These are phyloP conservation scores for Etheostoma perlongum DNA, from an alignment of 2,797 vertebrate species.

Conservation along the genomic window DNA sequence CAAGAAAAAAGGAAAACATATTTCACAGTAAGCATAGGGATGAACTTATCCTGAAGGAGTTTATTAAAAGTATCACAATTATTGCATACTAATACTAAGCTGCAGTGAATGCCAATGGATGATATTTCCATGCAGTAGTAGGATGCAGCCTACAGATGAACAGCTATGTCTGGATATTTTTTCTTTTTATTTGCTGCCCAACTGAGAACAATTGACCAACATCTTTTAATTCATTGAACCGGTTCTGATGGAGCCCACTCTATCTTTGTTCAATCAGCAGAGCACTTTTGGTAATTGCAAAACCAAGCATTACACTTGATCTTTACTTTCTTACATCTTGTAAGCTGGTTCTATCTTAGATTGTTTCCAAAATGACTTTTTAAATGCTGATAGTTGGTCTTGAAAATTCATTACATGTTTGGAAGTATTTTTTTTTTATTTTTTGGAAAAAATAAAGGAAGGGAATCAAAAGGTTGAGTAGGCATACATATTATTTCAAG, in stretches of 20 bases:
- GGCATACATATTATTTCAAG: slow-evolving; percentile 1
- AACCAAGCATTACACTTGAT: slow-evolving; percentile 12
- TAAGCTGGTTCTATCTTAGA: neutral
- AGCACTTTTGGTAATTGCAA: slow-evolving; percentile 28
- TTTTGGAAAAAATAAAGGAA: neutral
- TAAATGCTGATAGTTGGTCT: neutral
- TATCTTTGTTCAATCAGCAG: slow-evolving; percentile 11
- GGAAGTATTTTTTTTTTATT: neutral
- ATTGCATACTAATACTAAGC: too few species aligned
- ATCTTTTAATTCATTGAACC: slow-evolving; percentile 14
- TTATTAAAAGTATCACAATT: neutral
- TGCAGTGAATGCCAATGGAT: too few species aligned
- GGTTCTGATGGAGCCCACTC: slow-evolving; percentile 3
- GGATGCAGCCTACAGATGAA: neutral
- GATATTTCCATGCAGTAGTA: neutral
- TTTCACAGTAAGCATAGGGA: neutral
- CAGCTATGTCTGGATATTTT: neutral
- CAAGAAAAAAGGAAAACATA: neutral
- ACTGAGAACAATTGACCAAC: slow-evolving; percentile 2
- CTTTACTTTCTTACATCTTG: neutral
- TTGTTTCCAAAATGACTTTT: slow-evolving; percentile 13
- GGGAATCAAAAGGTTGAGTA: neutral
- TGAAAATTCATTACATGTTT: neutral
- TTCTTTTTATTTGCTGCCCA: neutral
- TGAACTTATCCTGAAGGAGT: neutral